Base-by-base conservation (phyloP, 2,888 invertebrate species). In the Dioctria linearis region DNA sequence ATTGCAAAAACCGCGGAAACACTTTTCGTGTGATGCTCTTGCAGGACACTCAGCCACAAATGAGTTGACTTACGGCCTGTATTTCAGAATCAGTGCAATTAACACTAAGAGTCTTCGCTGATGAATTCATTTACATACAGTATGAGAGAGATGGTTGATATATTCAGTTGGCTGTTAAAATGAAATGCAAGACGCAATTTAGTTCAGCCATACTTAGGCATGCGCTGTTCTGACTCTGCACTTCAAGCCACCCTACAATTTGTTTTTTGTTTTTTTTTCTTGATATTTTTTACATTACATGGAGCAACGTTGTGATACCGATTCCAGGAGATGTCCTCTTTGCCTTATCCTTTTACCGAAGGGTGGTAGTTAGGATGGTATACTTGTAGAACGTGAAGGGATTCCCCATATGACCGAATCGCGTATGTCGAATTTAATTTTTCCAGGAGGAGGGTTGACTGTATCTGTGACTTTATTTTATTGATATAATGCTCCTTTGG, bases 121-220 rank as follows among this genome's bases (percentile, higher is more conserved):
- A 82, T 82, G 82, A 82, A 79, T 80, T 82, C 82, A 82, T 82
- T 82, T 82, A 80, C 82, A 82, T 82, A 80, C 78, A 54, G 11
- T 40, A 39, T n/a, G 49, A 49, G 9, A 49, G 13, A 39, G 40
- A 57, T 59, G 61, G 61, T 42, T 8, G 46, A 8, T 8, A 54
- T 11, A n/a, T 5, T 5, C 59, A 59, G 39, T 59, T n/a, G 13
- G 8, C 4, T 4, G 67, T 3, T 5, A 13, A 39, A 81, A 11
- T 6, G 69, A 67, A 61, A 80, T 25, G 37, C 11, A 5, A 4
- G 43, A 76, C 49, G n/a, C 78, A 54, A 63, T 71, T 73, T 73
- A 51, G 54, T 80, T 73, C 82, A 78, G 82, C 82, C 82, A 82
- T 82, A 25, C 9, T 43, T 25, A 37, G 49, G 49, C 82, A 65